Base-by-base conservation (phyloP, 2,888 invertebrate genomes). In the Drosophila ustulata region DNA sequence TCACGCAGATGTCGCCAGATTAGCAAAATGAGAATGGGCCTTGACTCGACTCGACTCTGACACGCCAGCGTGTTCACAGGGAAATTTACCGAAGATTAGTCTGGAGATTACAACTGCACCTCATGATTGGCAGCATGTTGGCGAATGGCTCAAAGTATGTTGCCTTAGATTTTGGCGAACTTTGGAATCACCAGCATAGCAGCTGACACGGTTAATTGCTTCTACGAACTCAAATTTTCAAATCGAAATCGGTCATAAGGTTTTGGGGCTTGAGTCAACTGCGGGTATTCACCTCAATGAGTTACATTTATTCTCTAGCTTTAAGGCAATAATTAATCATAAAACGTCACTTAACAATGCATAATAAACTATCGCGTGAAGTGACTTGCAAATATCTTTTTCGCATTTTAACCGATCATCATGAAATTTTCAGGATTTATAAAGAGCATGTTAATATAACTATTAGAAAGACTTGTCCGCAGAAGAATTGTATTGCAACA, bases 1-100 rank as follows among this genome's bases (percentile, higher is more conserved):
- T 78, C 73, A 72, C n/a, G n/a, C 72, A n/a, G 39, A 23, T 56
- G 39, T 41, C 30, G 39, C 3, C 8, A 51, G 77, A 76, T 71
- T 59, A 63, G 55, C 18, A 26, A n/a, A 23, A 9, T 43, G 41
- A 18, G 34, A 9, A 39, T 18, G 49, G 64, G 37, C 5, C 37
- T 28, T 28, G 39, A 6, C 37, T 28, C 28, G 9, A 32, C 32
- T 32, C 7, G 28, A 26, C 34, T 47, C 30, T 30, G 28, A 3
- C 9, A 23, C n/a, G 50, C 0, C 13, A 11, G 26, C 50, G 39
- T 32, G 61, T 46, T 55, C 23, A 23, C 8, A 41, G 41, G 28
- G 7, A 41, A 28, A 55, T 34, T 46, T 50, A 51, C 39, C 47
- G 9, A 30, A 61, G 56, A 50, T 55, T 32, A 47, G 34, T 43